phyloP scores from a whole-genome alignment of 2,888 invertebrate genomes.

The Lamproptera curius region DNA sequence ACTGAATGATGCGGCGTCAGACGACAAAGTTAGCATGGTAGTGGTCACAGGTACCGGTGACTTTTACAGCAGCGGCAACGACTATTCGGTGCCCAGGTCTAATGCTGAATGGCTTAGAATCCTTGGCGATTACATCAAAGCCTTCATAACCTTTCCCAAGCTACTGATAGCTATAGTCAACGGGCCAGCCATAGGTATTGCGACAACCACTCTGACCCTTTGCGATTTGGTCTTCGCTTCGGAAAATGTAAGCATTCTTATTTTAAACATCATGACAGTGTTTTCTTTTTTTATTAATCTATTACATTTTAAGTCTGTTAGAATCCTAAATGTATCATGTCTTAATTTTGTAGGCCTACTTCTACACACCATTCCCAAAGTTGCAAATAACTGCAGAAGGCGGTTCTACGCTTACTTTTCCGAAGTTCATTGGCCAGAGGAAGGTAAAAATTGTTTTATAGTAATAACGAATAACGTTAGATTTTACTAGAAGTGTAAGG shows the following conservation, averaged over 20 bases:
- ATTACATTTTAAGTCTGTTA: no score
- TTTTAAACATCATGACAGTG: background rate
- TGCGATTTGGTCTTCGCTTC: constrained; percentile 94
- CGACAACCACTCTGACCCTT: constrained; percentile 89
- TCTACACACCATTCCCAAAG: constrained; percentile 91
- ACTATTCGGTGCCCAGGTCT: constrained; percentile 54
- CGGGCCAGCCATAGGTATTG: constrained; percentile 96
- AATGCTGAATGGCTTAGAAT: constrained; percentile 34
- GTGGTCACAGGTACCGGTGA: constrained; percentile 89
- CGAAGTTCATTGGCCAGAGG: constrained; percentile 88
- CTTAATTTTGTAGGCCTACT: constrained; percentile 85
- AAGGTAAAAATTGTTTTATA: constrained; percentile 70
- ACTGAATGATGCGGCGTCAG: constrained; percentile 82
- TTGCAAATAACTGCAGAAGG: constrained; percentile 94
- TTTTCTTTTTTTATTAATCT: background rate
- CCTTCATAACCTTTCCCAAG: constrained; percentile 93
- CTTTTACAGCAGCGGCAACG: constrained; percentile 92
- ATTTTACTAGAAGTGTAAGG: no score
- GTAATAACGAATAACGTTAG: no score
- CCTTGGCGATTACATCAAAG: constrained; percentile 81
- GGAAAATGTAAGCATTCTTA: constrained; percentile 87
- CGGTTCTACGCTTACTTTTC: constrained; percentile 92
- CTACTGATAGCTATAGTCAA: constrained; percentile 92
- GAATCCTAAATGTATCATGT: no score
- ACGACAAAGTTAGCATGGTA: constrained; percentile 82